phyloP scores from a whole-genome alignment of 2,888 invertebrate genomes.

The Congeria kusceri region DNA sequence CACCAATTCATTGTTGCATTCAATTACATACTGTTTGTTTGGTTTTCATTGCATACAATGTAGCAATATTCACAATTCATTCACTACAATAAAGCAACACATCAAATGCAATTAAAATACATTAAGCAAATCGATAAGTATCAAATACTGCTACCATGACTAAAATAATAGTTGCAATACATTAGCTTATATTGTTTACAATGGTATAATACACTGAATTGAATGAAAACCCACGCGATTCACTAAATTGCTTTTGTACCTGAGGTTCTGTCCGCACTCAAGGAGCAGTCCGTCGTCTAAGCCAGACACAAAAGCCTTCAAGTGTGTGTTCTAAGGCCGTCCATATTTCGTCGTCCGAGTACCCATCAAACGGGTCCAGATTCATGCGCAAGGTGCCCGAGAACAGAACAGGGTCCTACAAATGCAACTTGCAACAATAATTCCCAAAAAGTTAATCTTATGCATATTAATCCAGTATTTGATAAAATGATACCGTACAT shows the following conservation, averaged over 20 bases:
- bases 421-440: not conserved
- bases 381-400: slow-evolving; percentile 96
- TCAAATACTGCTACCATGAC: no score
- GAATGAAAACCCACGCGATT: not conserved
- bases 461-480: no score
- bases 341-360: slow-evolving; percentile 95
- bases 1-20: no score
- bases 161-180: no score
- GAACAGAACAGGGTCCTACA: slow-evolving; percentile 96
- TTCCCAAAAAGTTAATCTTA: not conserved
- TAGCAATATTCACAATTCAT: no score
- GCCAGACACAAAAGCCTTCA: slow-evolving; percentile 93
- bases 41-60: no score
- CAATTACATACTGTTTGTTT: no score
- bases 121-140: no score
- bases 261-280: slow-evolving; percentile 92
- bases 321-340: slow-evolving; percentile 94
- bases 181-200: no score
- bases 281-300: slow-evolving; percentile 92
- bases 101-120: no score
- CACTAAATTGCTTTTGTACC: slow-evolving; percentile 66
- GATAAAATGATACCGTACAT: not conserved
- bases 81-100: no score
- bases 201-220: no score
- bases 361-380: slow-evolving; percentile 94